Base-by-base conservation (phyloP, 1,140 invertebrate species). In the Pachypeltis micranthus region DNA sequence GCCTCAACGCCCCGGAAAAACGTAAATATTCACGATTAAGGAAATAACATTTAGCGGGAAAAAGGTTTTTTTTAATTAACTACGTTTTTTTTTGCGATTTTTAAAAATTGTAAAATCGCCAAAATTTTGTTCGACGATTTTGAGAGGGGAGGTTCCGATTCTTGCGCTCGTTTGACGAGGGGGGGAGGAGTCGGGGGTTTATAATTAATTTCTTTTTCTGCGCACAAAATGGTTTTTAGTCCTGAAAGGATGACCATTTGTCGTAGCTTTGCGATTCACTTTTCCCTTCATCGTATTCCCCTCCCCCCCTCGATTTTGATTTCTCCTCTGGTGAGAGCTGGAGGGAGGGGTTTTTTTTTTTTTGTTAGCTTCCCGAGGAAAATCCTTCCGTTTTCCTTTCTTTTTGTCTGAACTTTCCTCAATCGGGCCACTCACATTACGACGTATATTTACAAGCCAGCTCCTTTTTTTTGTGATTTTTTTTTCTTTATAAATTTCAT, bases 1-100 rank as follows among this genome's bases (percentile, higher is more conserved):
- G 44, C 44, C 29, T n/a, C 44, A 39, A 57, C 39, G 44, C 24
- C 28, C 29, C 47, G 51, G 31, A 26, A n/a, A 34, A 28, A 19
- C 25, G 19, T 44, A n/a, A 29, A 60, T 23, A 60, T 12, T 24
- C 29, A 26, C 19, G 57, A 14, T 31, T 57, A 61, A 60, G 61
- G 34, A 65, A 51, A 62, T 58, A 27, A 66, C 62, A 66, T 66
- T 63, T 63, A 66, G 65, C 65, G 28, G 65, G 65, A 58, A 59
- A 63, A 44, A 29, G 60, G 58, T 44, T 47, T 39, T 62, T 63
- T 44, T 55, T 21, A 51, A 44, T 57, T 63, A 61, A 54, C 58
- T 65, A 39, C 59, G 34, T 57, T 63, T 61, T 16, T 63, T 63
- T 63, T 57, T 57, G 57, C 26, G 29, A 27, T 59, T 28, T 56